Evolutionary conservation across 2,888 invertebrate species (phyloP).

Genomic region (Formica aserva): DNA sequence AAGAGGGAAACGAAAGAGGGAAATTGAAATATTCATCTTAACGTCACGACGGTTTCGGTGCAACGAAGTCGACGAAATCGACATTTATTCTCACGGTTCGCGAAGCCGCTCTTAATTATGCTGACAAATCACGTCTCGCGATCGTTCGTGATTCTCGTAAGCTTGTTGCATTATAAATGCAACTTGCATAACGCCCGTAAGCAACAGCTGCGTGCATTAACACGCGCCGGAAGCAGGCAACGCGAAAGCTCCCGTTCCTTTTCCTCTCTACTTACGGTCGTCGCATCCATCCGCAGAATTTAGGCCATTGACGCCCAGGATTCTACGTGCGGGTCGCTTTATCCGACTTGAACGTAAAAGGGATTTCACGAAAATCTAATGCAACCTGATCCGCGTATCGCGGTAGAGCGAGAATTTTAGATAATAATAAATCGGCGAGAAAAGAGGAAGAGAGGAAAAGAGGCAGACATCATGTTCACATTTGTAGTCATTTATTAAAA

Average conservation of each 20-base stretch:
- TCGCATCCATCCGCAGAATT: conserved; percentile 48
- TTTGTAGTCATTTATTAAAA: not conserved
- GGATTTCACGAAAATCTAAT: conserved; percentile 44
- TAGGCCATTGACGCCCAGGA: conserved; percentile 43
- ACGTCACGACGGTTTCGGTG: not conserved
- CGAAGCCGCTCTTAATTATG: conserved; percentile 59
- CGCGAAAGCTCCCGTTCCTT: conserved; percentile 46
- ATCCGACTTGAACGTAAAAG: conserved; percentile 40
- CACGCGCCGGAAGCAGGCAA: conserved; percentile 16
- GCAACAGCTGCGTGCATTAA: conserved; percentile 52
- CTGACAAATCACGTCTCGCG: conserved; percentile 53
- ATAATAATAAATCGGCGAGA: conserved; percentile 14
- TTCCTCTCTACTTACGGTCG: conserved; percentile 51
- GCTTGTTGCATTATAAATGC: conserved; percentile 43
- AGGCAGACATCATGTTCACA: not conserved
- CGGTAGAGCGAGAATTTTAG: not conserved
- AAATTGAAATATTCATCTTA: not conserved
- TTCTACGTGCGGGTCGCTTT: conserved; percentile 39
- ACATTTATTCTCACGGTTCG: conserved; percentile 56
- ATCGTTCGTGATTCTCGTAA: not conserved
- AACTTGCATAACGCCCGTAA: conserved; percentile 20
- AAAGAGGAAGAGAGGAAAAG: not conserved
- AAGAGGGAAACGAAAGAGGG: not conserved
- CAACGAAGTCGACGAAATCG: conserved; percentile 53
- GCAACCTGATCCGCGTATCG: conserved; percentile 22